phyloP scores from a whole-genome alignment of 2,888 invertebrate species.

The Loripinus fragilis region DNA sequence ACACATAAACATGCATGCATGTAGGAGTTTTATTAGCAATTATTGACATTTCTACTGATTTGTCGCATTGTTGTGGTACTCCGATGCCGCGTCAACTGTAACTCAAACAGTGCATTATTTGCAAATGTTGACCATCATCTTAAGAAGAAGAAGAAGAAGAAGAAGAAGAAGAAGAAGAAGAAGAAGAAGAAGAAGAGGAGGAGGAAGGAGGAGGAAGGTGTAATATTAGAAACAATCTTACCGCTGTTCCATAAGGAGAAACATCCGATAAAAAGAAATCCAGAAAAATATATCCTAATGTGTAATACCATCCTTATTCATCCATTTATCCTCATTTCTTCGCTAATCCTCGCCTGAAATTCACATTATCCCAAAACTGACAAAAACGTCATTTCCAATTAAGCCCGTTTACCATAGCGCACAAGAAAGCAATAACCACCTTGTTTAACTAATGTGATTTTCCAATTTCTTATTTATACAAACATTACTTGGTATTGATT shows the following conservation, averaged over 20 bases:
- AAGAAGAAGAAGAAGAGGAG: no score
- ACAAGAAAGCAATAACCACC: neutral
- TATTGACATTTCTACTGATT: no score
- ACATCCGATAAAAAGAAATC: neutral
- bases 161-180: no score
- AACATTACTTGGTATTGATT: slow-evolving; percentile 5
- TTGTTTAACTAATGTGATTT: slow-evolving; percentile 13
- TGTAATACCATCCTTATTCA: neutral
- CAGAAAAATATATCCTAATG: neutral
- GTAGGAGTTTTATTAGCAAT: no score
- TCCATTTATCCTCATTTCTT: neutral
- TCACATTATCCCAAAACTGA: neutral
- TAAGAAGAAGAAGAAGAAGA: no score
- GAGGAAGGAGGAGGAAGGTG: no score
- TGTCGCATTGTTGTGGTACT: no score
- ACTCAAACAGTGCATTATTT: no score
- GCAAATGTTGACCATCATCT: no score
- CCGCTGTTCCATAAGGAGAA: slow-evolving; percentile 7
- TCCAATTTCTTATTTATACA: slow-evolving; percentile 6
- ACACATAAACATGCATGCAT: no score
- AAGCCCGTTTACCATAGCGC: neutral
- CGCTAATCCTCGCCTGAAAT: neutral
- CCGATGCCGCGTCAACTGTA: no score
- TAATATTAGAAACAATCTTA: neutral
- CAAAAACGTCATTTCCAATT: neutral